Base-by-base conservation (phyloP, 2,888 invertebrate species). In the Torymus tubicola region DNA sequence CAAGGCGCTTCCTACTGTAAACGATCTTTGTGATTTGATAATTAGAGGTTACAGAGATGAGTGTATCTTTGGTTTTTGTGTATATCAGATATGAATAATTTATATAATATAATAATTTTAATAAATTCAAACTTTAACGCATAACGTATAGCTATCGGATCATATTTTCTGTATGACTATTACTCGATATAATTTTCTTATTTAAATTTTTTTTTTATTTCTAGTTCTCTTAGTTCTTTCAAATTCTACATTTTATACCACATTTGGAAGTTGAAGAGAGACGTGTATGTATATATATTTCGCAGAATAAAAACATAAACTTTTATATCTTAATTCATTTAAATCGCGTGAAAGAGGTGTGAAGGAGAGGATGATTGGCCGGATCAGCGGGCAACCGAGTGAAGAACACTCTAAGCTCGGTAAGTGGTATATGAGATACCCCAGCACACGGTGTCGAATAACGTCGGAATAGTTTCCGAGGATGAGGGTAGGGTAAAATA, bases 371-470 rank as follows among this genome's bases (percentile, higher is more conserved):
- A 53, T 31, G 53, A 79, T 61, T 58, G 68, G 31, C 16, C 18
- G 50, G 78, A 73, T 67, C 31, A 67, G 60, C 50, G 42, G 64
- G 85, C 86, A 86, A 85, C 85, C 76, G 75, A 86, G 86, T 84
- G 85, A 86, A 88, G 88, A 88, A 88, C 89, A 87, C 87, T 87
- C 87, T 86, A 86, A 87, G 85, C 85, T 84, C 82, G 84, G 87
- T 89, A 88, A 89, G 89, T 88, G 88, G 87, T 86, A 88, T 88
- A 89, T 89, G 88, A 87, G 88, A 89, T 88, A 88, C 87, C 87
- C 85, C 31, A 42, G 71, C 58, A 84, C 81, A 85, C 84, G 86
- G 87, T 42, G 85, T 85, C 83, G 86, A 85, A 86, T 86, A 82
- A 84, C 85, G 18, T 10, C n/a, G 65, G 18, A 42, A 85, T 61